phyloP scores from a whole-genome alignment of 1,140 invertebrate species.

The Papilio polyxenes region DNA sequence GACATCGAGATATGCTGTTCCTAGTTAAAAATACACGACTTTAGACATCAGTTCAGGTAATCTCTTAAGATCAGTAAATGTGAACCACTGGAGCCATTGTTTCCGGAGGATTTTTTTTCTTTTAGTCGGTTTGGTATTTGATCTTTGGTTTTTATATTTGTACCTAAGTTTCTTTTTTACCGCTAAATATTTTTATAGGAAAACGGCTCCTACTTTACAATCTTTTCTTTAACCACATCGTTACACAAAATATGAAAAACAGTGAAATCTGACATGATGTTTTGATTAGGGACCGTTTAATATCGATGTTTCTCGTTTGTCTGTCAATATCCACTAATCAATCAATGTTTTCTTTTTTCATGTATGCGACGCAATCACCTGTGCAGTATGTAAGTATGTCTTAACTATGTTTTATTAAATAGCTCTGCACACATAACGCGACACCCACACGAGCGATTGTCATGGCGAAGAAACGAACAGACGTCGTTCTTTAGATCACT shows the following conservation, averaged over 20 bases:
- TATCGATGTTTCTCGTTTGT: background rate
- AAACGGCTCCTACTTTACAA: background rate
- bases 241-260: too few relatives aligned
- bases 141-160: background rate
- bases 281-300: background rate
- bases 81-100: background rate
- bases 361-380: conserved; percentile 46
- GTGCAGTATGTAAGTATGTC: conserved; percentile 71
- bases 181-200: too few relatives aligned
- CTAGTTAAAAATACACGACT: conserved; percentile 16
- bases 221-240: background rate
- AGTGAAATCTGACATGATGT: background rate
- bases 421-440: background rate
- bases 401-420: conserved; percentile 16
- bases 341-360: conserved; percentile 53
- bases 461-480: background rate
- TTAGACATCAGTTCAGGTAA: background rate
- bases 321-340: conserved; percentile 28
- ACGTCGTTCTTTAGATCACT: background rate
- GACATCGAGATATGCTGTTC: conserved; percentile 13
- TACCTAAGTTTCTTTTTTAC: too few relatives aligned
- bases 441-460: background rate
- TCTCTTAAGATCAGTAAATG: background rate
- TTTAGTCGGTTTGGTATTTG: background rate
- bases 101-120: background rate